A percentile compares a stretch with the other conserved stretches of the same genome.
Conservation (phyloP, 2,113 vertebrate species). For the Capricornis sumatraensis region DNA sequence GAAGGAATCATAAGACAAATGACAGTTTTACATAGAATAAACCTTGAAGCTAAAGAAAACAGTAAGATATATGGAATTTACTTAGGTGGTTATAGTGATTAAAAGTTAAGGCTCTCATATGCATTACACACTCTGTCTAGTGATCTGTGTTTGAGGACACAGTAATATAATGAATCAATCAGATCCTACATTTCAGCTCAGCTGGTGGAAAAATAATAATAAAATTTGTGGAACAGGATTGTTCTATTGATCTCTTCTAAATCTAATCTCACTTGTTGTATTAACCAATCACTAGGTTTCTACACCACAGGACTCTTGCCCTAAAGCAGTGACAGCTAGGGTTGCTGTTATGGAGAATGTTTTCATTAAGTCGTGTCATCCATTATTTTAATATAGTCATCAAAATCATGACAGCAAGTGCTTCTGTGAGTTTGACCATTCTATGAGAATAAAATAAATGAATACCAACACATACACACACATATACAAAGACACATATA, state of each 20-base stretch:
- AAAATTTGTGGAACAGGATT: conserved; percentile 46
- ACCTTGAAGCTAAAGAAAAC: background rate
- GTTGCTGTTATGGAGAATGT: conserved; percentile 23
- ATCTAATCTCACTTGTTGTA: conserved; percentile 67
- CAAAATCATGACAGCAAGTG: conserved; percentile 26
- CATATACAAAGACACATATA: background rate
- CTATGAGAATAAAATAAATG: background rate
- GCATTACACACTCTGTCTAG: background rate
- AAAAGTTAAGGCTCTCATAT: background rate
- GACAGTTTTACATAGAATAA: background rate
- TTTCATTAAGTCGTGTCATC: conserved; percentile 52
- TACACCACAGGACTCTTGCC: conserved; percentile 10
- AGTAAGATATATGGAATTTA: background rate
- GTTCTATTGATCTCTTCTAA: conserved; percentile 71
- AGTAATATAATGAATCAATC: conserved; percentile 59
- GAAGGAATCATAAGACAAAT: background rate
- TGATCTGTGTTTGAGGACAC: background rate
- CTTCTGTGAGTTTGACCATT: background rate
- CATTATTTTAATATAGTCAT: conserved; percentile 49
- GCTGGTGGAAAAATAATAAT: conserved; percentile 46
- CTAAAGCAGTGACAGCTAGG: conserved; percentile 34
- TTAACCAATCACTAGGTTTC: conserved; percentile 56
- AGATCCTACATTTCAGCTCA: conserved; percentile 52
- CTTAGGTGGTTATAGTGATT: background rate
- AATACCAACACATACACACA: background rate